phyloP scores from a whole-genome alignment of 1,140 invertebrate species.

The Bombus waltoni region DNA sequence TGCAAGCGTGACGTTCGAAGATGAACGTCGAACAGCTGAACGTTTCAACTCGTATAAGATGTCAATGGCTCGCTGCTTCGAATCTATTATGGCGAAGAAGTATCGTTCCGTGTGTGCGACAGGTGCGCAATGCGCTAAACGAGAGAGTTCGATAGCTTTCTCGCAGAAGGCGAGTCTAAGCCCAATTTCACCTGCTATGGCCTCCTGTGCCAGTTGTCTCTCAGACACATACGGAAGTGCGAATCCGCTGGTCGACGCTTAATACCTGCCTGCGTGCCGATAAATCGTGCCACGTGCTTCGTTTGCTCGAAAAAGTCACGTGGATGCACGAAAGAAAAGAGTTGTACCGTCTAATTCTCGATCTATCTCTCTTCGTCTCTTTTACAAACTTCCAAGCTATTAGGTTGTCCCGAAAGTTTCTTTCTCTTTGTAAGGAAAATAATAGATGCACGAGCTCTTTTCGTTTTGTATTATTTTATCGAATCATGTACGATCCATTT shows the following conservation, averaged over 20 bases:
- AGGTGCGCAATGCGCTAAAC: constrained; percentile 55
- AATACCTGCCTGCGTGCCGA: not conserved
- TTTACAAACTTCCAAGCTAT: not conserved
- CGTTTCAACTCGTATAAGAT: not conserved
- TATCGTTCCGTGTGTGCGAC: constrained; percentile 52
- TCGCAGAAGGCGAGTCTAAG: constrained; percentile 44
- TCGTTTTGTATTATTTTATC: no score
- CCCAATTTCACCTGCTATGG: constrained; percentile 58
- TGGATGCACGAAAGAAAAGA: not conserved
- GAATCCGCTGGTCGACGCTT: constrained; percentile 21
- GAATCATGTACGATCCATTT: no score
- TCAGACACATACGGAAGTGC: constrained; percentile 3
- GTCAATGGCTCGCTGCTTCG: not conserved
- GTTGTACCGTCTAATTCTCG: not conserved
- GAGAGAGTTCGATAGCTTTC: constrained; percentile 47
- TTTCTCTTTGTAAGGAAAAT: no score
- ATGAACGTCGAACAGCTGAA: constrained; percentile 34
- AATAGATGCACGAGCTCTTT: no score
- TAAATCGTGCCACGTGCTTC: not conserved
- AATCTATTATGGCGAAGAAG: constrained; percentile 16
- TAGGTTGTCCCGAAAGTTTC: no score
- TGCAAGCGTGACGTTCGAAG: not conserved
- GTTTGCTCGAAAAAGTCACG: not conserved
- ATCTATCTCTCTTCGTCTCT: not conserved
- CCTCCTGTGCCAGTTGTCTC: not conserved